These are phyloP conservation scores for Hemibagrus wyckioides DNA, from an alignment of 2,113 vertebrate genomes.

Conservation along the genomic window DNA sequence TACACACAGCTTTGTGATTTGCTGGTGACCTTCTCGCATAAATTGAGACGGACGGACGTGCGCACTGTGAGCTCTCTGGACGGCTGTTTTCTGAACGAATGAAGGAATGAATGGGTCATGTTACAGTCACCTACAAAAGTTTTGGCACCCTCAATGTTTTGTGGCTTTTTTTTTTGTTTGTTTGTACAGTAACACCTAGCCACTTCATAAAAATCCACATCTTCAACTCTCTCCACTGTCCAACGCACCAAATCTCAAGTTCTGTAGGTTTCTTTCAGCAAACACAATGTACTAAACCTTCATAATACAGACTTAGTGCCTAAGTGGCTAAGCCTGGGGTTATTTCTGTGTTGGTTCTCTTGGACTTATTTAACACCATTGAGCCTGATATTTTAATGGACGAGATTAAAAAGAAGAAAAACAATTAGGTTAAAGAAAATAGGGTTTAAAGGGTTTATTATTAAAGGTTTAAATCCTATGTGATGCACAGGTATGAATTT, in stretches of 20 bases:
- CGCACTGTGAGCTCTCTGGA: background rate
- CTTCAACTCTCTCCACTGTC: background rate
- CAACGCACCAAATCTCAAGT: background rate
- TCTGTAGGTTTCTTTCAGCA: no score
- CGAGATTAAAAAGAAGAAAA: no score
- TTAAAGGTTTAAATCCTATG: background rate
- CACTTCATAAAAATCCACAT: background rate
- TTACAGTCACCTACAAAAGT: background rate
- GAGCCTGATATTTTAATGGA: background rate
- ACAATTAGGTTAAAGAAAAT: background rate
- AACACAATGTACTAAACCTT: background rate
- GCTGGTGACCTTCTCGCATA: background rate
- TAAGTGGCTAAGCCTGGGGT: background rate
- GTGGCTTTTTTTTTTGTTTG: background rate
- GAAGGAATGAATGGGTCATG: background rate
- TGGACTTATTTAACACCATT: background rate
- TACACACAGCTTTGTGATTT: conserved; percentile 18
- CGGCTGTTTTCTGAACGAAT: background rate
- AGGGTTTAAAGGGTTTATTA: background rate
- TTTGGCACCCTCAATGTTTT: background rate
- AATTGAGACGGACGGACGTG: background rate
- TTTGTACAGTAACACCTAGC: background rate
- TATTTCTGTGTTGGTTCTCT: background rate
- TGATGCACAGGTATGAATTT: background rate
- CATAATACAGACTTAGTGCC: background rate